phyloP scores from a whole-genome alignment of 2,888 invertebrate genomes.

The Cataglyphis altisquamis region DNA sequence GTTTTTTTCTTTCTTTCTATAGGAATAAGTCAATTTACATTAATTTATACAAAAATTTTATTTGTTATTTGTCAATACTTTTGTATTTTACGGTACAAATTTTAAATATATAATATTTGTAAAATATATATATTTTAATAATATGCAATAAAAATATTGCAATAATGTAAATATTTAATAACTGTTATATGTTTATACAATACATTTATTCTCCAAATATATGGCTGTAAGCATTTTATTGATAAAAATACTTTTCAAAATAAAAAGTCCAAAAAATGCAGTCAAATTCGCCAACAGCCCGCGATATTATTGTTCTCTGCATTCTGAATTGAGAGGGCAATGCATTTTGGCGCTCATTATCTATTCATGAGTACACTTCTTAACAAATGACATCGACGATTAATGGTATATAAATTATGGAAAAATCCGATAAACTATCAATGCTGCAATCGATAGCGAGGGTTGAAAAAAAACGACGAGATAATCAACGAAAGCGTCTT shows the following conservation, averaged over 20 bases:
- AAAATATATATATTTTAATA: not conserved
- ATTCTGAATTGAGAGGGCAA: slow-evolving; percentile 14
- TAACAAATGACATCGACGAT: slow-evolving; percentile 10
- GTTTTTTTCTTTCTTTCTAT: not conserved
- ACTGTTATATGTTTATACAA: slow-evolving; percentile 2
- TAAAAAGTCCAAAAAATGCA: slow-evolving; percentile 7
- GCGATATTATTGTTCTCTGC: slow-evolving; percentile 25
- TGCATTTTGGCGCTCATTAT: slow-evolving; percentile 33
- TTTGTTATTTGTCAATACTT: not conserved
- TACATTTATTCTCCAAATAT: slow-evolving; percentile 22
- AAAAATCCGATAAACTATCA: slow-evolving; percentile 17
- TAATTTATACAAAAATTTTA: not conserved
- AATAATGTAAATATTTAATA: not conserved
- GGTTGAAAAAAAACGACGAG: slow-evolving; percentile 57
- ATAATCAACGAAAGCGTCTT: slow-evolving; percentile 59
- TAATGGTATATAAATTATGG: slow-evolving; percentile 21
- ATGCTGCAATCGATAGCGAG: slow-evolving; percentile 40
- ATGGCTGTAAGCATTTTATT: not conserved
- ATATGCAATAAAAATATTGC: not conserved
- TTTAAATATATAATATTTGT: not conserved
- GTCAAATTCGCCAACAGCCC: slow-evolving; percentile 10
- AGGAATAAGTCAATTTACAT: not conserved
- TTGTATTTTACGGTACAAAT: not conserved
- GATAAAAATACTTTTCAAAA: not conserved
- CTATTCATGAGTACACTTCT: slow-evolving; percentile 3